Evolutionary conservation across 2,113 vertebrate genomes (phyloP).

Genomic region (Trogon surrucura): DNA sequence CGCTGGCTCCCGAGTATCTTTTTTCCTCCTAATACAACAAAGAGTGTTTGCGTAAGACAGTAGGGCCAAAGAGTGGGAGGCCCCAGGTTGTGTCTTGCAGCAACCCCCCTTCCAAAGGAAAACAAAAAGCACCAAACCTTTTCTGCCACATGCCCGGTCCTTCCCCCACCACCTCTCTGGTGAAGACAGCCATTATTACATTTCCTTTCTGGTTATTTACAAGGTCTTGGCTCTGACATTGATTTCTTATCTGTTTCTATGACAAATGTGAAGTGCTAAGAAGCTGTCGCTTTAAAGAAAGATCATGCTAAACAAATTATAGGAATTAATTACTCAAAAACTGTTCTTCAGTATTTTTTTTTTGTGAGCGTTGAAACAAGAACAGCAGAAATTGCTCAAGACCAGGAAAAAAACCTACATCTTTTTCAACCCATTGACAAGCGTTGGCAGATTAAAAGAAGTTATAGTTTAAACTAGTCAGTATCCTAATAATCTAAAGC

Average conservation of each 20-base stretch:
- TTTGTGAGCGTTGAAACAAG: background rate
- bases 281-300: conserved; percentile 5
- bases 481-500: background rate
- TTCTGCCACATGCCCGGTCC: conserved; percentile 28
- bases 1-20: background rate
- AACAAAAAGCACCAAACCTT: conserved; percentile 52
- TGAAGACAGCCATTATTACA: conserved; percentile 54
- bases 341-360: background rate
- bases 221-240: conserved; percentile 71
- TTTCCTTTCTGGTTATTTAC: conserved; percentile 47
- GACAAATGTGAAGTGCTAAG: conserved; percentile 58
- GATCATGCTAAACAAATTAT: conserved; percentile 34
- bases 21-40: conserved; percentile 22
- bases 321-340: background rate
- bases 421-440: background rate
- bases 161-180: conserved; percentile 27
- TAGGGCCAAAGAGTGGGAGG: background rate
- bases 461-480: background rate
- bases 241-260: conserved; percentile 57
- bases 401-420: rapidly evolving
- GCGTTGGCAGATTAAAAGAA: background rate
- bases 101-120: conserved; percentile 26
- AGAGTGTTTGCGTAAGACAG: background rate
- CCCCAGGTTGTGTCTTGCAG: background rate
- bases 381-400: background rate